Percentiles rank a stretch among this genome's conserved stretches.
phyloP scores from a whole-genome alignment of 2,888 invertebrate species.

The Lordiphosa andalusiaca region DNA sequence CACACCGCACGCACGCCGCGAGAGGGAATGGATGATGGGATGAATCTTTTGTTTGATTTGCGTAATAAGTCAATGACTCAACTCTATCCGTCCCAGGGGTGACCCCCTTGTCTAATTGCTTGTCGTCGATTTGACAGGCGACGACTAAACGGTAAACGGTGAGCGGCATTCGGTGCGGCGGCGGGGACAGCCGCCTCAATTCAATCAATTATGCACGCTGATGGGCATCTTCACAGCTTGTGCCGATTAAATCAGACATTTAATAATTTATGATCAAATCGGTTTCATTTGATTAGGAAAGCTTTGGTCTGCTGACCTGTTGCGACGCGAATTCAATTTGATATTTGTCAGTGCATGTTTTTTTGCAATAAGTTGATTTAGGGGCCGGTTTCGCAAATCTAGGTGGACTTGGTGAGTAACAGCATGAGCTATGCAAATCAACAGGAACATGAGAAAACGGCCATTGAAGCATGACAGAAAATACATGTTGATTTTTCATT shows the following conservation, averaged over 20 bases:
- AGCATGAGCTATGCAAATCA: too few species aligned
- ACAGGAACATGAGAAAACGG: too few species aligned
- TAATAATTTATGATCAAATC: conserved; percentile 40
- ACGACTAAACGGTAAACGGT: conserved; percentile 47
- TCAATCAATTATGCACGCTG: conserved; percentile 60
- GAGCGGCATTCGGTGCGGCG: conserved; percentile 25
- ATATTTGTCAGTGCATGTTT: too few species aligned
- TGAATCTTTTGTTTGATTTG: conserved; percentile 62
- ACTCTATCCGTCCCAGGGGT: conserved; percentile 4
- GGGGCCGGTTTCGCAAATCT: too few species aligned
- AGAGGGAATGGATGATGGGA: neutral
- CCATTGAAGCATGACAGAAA: too few species aligned
- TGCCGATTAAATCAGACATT: conserved; percentile 48
- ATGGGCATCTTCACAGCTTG: conserved; percentile 20
- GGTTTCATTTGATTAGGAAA: conserved; percentile 6
- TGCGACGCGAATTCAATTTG: too few species aligned
- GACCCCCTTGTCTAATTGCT: conserved; percentile 57
- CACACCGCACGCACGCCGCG: neutral
- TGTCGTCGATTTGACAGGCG: conserved; percentile 61
- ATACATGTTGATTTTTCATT: too few species aligned
- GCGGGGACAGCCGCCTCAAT: conserved; percentile 27
- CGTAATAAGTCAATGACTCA: conserved; percentile 61
- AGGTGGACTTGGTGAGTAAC: too few species aligned
- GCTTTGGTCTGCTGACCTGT: conserved; percentile 6
- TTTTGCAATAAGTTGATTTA: too few species aligned